Base-by-base conservation (phyloP, 2,888 invertebrate species). In the Ormyrus labotus region DNA sequence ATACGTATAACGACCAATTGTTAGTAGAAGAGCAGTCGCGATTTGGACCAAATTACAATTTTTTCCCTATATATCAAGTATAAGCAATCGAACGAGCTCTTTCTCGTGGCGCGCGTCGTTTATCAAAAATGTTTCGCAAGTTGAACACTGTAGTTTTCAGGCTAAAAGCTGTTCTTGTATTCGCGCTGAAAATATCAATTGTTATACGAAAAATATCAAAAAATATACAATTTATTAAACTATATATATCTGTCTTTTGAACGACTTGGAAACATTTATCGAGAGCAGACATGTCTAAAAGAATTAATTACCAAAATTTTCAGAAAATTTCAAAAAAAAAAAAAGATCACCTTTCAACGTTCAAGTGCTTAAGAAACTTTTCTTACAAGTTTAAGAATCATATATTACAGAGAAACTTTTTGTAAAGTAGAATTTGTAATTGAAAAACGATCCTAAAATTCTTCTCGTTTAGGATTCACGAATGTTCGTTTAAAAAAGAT, bases 41-140 rank as follows among this genome's bases (percentile, higher is more conserved):
- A 85, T 85, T 84, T 83, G 85, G 85, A 86, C 85, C 85, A 86
- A 86, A 74, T 81, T 84, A 81, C 63, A 47, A 11, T 11, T 83
- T 83, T 82, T 79, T 78, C 84, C 63, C 48, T 11, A 57, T 13
- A 72, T 69, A 64, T 77, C 50, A 77, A 80, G 61, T 68, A 70
- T 68, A 70, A 55, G 34, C 75, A 63, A 79, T 77, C 70, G 45
- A 60, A 68, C 61, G 64, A 69, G 60, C 5, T 70, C 63, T 80
- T 76, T 76, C 81, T 70, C 70, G 75, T 82, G 64, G 34, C 64
- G 51, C 64, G 63, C 63, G 67, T 55, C 60, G 58, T 78, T 75
- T 75, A 51, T 74, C 57, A 81, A 71, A 72, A 19, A 82, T 63
- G 34, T 63, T 70, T 60, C 64, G 34, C 70, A 70, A 70, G 55